Evolutionary conservation across 2,797 vertebrate species (phyloP).

Genomic region (Notolepis coatsorum): DNA sequence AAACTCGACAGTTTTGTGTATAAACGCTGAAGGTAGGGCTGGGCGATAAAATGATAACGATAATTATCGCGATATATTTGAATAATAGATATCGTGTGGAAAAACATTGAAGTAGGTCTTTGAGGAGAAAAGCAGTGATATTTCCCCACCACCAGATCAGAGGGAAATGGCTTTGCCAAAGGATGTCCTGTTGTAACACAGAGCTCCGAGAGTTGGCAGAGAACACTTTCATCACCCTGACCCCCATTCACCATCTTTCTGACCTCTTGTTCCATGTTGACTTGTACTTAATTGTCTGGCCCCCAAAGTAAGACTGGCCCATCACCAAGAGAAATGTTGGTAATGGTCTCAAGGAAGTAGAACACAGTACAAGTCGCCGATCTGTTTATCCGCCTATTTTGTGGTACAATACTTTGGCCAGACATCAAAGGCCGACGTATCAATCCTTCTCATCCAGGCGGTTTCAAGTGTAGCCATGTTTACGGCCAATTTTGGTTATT

Average conservation of each 20-base stretch:
- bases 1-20: too few species aligned
- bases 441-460: too few species aligned
- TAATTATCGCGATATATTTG: too few species aligned
- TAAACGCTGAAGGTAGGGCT: too few species aligned
- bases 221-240: constrained; percentile 52
- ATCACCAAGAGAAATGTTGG: neutral
- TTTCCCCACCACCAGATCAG: constrained; percentile 51
- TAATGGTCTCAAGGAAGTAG: neutral
- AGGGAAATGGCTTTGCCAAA: constrained; percentile 58
- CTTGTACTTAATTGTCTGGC: neutral
- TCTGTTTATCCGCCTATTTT: constrained; percentile 2
- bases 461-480: too few species aligned
- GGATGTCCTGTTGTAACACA: constrained; percentile 69
- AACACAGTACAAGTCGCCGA: neutral
- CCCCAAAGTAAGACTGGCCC: neutral
- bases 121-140: too few species aligned
- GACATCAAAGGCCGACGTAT: constrained; percentile 13
- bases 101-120: too few species aligned
- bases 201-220: constrained; percentile 29
- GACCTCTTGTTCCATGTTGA: constrained; percentile 11
- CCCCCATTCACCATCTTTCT: constrained; percentile 6
- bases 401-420: constrained; percentile 16
- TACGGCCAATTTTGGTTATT: neutral
- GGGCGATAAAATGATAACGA: too few species aligned
- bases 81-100: too few species aligned